Percentiles rank a stretch among this genome's conserved stretches.
Evolutionary conservation across 2,113 vertebrate genomes (phyloP).

Genomic region (Mustela lutreola): DNA sequence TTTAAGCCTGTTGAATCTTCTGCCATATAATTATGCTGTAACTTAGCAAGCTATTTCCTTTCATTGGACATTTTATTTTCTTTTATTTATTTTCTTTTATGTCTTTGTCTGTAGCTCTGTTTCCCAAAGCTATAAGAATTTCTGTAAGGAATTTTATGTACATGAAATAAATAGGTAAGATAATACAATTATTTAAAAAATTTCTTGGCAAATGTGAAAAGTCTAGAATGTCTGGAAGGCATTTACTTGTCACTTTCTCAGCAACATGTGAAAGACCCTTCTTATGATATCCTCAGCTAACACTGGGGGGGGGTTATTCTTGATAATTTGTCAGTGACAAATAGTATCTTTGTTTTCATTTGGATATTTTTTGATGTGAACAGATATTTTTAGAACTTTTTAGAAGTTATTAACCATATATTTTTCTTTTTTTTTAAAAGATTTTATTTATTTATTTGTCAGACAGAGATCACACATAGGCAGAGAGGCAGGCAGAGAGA

Average conservation of each 20-base stretch:
- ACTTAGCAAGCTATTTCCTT: neutral
- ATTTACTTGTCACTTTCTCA: neutral
- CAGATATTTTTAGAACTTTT: no score
- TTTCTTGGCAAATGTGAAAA: neutral
- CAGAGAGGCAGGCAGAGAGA: no score
- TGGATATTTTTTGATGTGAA: neutral
- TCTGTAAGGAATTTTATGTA: neutral
- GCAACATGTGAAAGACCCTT: neutral
- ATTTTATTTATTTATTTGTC: no score
- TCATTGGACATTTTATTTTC: slow-evolving; percentile 38
- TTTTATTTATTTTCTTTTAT: neutral
- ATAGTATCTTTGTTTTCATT: neutral
- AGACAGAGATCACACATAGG: no score
- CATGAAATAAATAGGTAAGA: neutral
- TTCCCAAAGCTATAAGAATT: neutral
- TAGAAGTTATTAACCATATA: neutral
- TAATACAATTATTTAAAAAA: neutral
- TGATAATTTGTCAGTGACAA: neutral
- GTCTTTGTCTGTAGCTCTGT: neutral
- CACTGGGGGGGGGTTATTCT: neutral
- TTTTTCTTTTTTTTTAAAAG: neutral
- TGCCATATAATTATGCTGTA: neutral
- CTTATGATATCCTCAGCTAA: neutral
- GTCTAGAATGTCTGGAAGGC: neutral
- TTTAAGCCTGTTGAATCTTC: neutral